Base-by-base conservation (phyloP, 2,797 vertebrate species). In the Melanogrammus aeglefinus region DNA sequence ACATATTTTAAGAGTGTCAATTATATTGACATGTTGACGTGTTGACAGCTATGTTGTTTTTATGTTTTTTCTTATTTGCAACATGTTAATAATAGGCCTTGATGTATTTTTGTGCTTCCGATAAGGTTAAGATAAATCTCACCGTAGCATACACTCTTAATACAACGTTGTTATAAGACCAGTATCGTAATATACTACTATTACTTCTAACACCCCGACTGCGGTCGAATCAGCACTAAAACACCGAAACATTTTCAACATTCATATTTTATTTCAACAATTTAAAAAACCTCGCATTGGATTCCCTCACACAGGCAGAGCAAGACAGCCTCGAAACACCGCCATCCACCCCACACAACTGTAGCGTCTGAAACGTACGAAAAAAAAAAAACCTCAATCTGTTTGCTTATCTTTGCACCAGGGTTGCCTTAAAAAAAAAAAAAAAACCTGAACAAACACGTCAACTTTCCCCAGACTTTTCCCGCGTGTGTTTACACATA, bases 401-500 rank as follows among this genome's bases (percentile, higher is more conserved):
- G 47, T 57, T 57, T 57, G 47, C 47, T 57, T 57, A 57, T 57
- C 47, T 57, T 57, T 21, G 18, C 47, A 1, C 47, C 47, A 21
- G 18, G 47, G 12, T 44, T 44, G 47, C 47, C 18, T 2, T 2
- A 69, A 69, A 63, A 57, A 57, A 57, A 57, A 57, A 57, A 6
- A 10, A 57, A 21, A 57, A 57, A 36, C 6, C 16, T 31, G 73
- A 72, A 72, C 71, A 72, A 72, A 72, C 13, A 72, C 71, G 31
- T 21, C 31, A 72, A 2, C 9, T 73, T 36, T n/a, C 21, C n/a
- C n/a, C 21, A 21, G 33, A n/a, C 21, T 36, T n/a, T n/a, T 6
- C 35, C 35, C 35, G 35, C 10, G 33, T 0, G 9, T 95, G 94
- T 96, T 97, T 94, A 96, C 94, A 96, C 94, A 57, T 21, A 94